Evolutionary conservation across 2,888 invertebrate genomes (phyloP), one percentile per base, ranked within the genome.

Genomic region (Nebria salina): DNA sequence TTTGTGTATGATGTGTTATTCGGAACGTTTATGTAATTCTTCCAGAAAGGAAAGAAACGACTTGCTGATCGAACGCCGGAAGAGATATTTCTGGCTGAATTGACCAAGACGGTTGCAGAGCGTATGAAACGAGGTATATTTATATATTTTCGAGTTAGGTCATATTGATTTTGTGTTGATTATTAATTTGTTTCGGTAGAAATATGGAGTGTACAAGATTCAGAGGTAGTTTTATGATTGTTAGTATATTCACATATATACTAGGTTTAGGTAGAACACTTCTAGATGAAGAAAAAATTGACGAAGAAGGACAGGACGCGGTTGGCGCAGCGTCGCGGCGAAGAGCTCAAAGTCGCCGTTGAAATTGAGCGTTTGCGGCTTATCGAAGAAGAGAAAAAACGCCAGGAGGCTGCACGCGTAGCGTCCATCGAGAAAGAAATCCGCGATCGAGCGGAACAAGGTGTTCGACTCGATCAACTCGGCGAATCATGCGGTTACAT

Each of bases 221-320:
- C 43, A 70, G 42, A 43, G 54, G 70, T 70, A 77, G 26, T 34
- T 65, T 11, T 66, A n/a, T 65, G 54, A 54, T 15, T 15, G 9
- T 9, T 13, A n/a, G 43, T 1, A 8, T 43, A 15, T 15, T 42
- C 7, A n/a, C 13, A 25, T 6, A 66, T 54, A 54, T 2, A 9
- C 41, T n/a, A 34, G 34, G 34, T 34, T 34, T 25, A 43, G 75
- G 8, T 6, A n/a, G 54, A 68, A 41, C 43, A 8, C 6, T 76
- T 65, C 80, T 82, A 78, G 20, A 78, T 82, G 42, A 90, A 89
- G 83, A 89, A 90, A 85, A 90, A 90, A 84, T 84, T 90, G 5
- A 87, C 89, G 1, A 90, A 90, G 84, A 89, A 89, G 84, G 89
- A 90, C 82, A 88, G 88, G 84, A 88, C 88, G 0, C 86, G 87